Evolutionary conservation across 2,797 vertebrate species (phyloP).

Genomic region (Heterohyrax brucei): DNA sequence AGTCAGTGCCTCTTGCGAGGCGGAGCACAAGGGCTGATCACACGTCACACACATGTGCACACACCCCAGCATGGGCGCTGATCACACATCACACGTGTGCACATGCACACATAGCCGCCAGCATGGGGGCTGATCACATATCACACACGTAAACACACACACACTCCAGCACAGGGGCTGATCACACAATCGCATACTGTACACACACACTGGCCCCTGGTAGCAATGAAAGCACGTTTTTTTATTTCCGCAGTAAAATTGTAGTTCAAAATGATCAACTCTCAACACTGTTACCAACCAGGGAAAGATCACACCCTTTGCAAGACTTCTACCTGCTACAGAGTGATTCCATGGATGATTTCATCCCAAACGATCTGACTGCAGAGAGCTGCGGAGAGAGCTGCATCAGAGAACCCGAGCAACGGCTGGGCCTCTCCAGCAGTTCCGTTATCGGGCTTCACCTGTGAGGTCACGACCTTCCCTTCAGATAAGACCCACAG

Average conservation of each 20-base stretch:
- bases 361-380: constrained; percentile 92
- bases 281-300: constrained; percentile 84
- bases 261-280: constrained; percentile 83
- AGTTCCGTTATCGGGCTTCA: constrained; percentile 93
- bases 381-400: constrained; percentile 87
- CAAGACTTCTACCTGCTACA: constrained; percentile 94
- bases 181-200: background rate
- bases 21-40: background rate
- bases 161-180: background rate
- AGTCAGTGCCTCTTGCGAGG: background rate
- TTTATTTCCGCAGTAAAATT: constrained; percentile 74
- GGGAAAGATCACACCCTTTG: constrained; percentile 89
- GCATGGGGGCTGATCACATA: background rate
- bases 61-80: background rate
- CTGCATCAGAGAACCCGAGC: constrained; percentile 90
- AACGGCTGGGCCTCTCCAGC: constrained; percentile 91
- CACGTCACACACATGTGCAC: background rate
- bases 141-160: too few relatives aligned
- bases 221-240: constrained; percentile 83
- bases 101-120: background rate
- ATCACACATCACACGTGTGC: background rate
- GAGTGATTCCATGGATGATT: constrained; percentile 93
- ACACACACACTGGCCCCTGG: constrained; percentile 56
- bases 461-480: constrained; percentile 92
- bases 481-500: constrained; percentile 88